phyloP scores from a whole-genome alignment of 2,888 invertebrate species.

The Vannuccia rotundouncinata region DNA sequence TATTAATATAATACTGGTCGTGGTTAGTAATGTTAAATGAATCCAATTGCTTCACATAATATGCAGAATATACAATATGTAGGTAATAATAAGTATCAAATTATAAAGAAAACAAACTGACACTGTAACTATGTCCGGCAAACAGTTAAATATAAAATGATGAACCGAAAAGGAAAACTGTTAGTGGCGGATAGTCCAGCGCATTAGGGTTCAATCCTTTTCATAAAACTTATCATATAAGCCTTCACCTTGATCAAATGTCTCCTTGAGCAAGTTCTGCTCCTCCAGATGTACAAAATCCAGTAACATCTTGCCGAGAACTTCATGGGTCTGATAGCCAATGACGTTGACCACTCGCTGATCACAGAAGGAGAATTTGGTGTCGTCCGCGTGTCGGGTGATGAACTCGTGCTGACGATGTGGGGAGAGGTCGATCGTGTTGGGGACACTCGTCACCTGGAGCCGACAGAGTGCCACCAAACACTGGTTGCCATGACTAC shows the following conservation, averaged over 20 bases:
- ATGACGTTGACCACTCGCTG: conserved; percentile 66
- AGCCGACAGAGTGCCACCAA: conserved; percentile 93
- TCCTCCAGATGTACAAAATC: conserved; percentile 96
- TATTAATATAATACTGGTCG: too few relatives aligned
- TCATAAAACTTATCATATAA: too few relatives aligned
- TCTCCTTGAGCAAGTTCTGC: conserved; percentile 91
- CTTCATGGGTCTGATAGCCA: conserved; percentile 85
- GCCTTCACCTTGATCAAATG: conserved; percentile 95
- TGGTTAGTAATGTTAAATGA: too few relatives aligned
- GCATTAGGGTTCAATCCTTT: too few relatives aligned
- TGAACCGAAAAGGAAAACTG: too few relatives aligned
- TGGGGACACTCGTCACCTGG: conserved; percentile 90
- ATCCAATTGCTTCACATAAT: too few relatives aligned
- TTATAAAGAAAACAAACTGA: too few relatives aligned
- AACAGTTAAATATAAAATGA: too few relatives aligned
- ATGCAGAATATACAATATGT: too few relatives aligned
- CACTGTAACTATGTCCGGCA: too few relatives aligned
- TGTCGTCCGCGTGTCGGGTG: conserved; percentile 88
- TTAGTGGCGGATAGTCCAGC: too few relatives aligned
- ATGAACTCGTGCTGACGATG: conserved; percentile 74
- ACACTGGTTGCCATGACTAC: conserved; percentile 64
- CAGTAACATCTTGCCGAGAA: conserved; percentile 88
- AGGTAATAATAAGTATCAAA: too few relatives aligned
- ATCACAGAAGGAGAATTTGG: conserved; percentile 96
- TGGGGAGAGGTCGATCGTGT: conserved; percentile 76